Evolutionary conservation across 2,797 vertebrate species (phyloP).

Genomic region (Dendrocincla fuliginosa): DNA sequence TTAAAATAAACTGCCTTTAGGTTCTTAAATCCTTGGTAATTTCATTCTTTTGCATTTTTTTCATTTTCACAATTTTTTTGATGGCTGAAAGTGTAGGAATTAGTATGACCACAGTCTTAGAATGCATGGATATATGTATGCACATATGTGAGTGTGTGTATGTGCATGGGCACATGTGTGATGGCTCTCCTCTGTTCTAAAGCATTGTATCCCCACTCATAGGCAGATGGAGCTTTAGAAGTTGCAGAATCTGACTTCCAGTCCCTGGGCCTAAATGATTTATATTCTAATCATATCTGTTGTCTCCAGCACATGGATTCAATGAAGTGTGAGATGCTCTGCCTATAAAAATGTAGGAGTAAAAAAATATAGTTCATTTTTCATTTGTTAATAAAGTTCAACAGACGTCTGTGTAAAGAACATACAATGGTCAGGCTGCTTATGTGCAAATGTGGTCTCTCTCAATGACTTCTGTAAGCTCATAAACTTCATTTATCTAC

Average conservation of each 20-base stretch:
- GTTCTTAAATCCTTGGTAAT: neutral
- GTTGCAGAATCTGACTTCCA: neutral
- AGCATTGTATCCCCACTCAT: neutral
- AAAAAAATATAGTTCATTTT: neutral
- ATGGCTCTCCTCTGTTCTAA: neutral
- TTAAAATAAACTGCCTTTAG: neutral
- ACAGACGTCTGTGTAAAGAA: neutral
- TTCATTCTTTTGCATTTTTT: neutral
- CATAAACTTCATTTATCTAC: constrained; percentile 45
- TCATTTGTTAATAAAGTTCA: neutral
- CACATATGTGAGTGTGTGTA: rapidly evolving
- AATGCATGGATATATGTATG: neutral
- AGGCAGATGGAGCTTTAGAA: neutral
- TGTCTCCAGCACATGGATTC: constrained; percentile 5
- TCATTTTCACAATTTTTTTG: neutral
- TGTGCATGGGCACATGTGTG: rapidly evolving
- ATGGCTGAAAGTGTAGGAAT: neutral
- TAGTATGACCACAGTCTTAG: neutral
- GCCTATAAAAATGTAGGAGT: neutral
- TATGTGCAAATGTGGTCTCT: neutral
- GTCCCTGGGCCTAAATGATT: neutral
- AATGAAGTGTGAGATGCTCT: constrained; percentile 9
- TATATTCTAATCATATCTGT: neutral
- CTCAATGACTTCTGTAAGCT: constrained; percentile 36
- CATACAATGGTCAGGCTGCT: neutral